phyloP scores from a whole-genome alignment of 2,888 invertebrate genomes.

The Apamea crenata region DNA sequence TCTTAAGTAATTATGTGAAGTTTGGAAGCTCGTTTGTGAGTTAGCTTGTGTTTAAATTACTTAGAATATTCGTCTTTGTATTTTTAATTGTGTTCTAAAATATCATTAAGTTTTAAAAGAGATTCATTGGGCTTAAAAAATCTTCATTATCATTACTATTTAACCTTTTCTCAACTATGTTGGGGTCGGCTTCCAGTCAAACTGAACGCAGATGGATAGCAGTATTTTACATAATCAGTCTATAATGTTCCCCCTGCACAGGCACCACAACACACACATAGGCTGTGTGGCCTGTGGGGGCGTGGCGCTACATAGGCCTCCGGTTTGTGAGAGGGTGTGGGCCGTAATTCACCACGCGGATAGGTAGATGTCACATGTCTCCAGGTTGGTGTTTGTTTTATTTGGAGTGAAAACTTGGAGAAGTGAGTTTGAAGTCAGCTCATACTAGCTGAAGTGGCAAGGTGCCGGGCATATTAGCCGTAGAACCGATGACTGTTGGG shows the following conservation, averaged over 20 bases:
- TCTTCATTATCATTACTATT: background rate
- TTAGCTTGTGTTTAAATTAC: constrained; percentile 8
- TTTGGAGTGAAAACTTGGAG: too few species aligned
- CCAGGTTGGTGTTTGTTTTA: too few species aligned
- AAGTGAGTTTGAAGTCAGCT: too few species aligned
- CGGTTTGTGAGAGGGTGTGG: background rate
- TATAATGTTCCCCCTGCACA: background rate
- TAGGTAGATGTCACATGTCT: too few species aligned
- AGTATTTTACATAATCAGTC: background rate
- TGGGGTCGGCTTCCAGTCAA: background rate
- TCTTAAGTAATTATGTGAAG: constrained; percentile 42
- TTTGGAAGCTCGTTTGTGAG: constrained; percentile 37
- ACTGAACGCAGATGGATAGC: background rate
- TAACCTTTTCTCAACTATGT: background rate
- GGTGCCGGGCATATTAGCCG: background rate
- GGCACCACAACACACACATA: too few species aligned
- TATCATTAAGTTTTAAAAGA: background rate
- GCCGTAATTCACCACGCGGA: background rate
- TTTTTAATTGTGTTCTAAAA: background rate
- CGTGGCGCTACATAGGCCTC: background rate
- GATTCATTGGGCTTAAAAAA: background rate
- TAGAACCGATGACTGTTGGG: too few species aligned
- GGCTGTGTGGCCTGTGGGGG: too few species aligned
- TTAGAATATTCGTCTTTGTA: background rate
- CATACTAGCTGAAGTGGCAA: background rate